Conservation (phyloP, 2,888 invertebrate genomes). For the Trilocha varians region DNA sequence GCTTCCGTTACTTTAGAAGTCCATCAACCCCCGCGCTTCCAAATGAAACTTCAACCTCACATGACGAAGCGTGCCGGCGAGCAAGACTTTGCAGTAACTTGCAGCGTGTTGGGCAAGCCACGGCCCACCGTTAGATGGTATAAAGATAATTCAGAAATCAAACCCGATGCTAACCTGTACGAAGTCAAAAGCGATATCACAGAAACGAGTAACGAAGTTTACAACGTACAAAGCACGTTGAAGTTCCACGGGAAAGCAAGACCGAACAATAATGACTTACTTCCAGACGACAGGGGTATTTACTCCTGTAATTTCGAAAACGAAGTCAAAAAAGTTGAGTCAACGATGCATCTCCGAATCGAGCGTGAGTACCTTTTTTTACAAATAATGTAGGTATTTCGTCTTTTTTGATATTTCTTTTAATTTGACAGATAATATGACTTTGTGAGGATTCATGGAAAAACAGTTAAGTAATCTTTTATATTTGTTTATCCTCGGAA, state of each 20-base stretch:
- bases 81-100: conserved; percentile 83
- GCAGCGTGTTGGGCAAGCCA: conserved; percentile 92
- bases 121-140: conserved; percentile 88
- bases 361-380: conserved; percentile 93
- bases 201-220: conserved; percentile 84
- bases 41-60: conserved; percentile 86
- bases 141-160: conserved; percentile 87
- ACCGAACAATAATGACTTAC: conserved; percentile 81
- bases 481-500: conserved; percentile 1
- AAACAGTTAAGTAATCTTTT: background rate
- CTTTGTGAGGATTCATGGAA: background rate
- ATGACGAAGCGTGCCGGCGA: conserved; percentile 87
- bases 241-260: conserved; percentile 86
- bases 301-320: conserved; percentile 92
- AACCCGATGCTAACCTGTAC: conserved; percentile 83
- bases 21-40: conserved; percentile 89
- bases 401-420: background rate
- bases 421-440: background rate
- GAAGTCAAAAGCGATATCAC: conserved; percentile 86
- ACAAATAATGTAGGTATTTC: conserved; percentile 4
- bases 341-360: conserved; percentile 91
- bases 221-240: conserved; percentile 86
- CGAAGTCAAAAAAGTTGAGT: conserved; percentile 89
- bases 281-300: conserved; percentile 88
- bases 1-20: conserved; percentile 89